These are phyloP conservation scores for Pollicipes pollicipes DNA, from an alignment of 1,140 invertebrate species.

Conservation along the genomic window DNA sequence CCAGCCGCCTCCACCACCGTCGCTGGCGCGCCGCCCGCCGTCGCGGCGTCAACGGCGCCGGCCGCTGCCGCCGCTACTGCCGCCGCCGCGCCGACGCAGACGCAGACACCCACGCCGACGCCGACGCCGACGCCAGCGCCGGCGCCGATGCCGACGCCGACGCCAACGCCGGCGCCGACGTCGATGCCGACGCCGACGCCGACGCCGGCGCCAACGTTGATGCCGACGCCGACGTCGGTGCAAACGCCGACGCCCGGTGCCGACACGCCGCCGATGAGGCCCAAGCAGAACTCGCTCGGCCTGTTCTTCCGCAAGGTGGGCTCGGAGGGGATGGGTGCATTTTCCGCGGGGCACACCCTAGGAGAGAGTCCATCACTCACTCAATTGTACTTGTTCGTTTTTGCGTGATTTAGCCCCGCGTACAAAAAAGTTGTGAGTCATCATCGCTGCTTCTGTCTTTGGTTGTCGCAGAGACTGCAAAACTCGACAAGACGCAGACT, in stretches of 20 bases:
- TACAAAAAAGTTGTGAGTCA: too few species aligned
- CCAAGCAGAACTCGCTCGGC: constrained; percentile 39
- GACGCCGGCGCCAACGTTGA: constrained; percentile 34
- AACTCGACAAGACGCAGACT: too few species aligned
- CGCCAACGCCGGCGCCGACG: constrained; percentile 3
- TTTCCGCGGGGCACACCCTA: too few species aligned
- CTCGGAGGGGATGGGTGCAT: too few species aligned
- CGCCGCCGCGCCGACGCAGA: neutral
- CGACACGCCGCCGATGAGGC: neutral
- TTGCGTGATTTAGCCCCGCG: too few species aligned
- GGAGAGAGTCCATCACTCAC: too few species aligned
- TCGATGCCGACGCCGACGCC: constrained; percentile 19
- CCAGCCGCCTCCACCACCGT: neutral
- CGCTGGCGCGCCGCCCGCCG: too few species aligned
- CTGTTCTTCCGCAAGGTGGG: constrained; percentile 55
- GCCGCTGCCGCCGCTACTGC: too few species aligned
- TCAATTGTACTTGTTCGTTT: too few species aligned
- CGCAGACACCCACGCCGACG: neutral
- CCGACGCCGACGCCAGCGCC: neutral
- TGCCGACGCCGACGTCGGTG: neutral
- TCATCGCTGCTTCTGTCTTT: too few species aligned
- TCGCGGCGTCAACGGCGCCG: too few species aligned
- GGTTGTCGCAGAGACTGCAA: too few species aligned
- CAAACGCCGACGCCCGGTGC: neutral
- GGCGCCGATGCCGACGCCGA: neutral